Evolutionary conservation across 2,888 invertebrate genomes (phyloP), one percentile per base, ranked within the genome.

Genomic region (Xestia c-nigrum): DNA sequence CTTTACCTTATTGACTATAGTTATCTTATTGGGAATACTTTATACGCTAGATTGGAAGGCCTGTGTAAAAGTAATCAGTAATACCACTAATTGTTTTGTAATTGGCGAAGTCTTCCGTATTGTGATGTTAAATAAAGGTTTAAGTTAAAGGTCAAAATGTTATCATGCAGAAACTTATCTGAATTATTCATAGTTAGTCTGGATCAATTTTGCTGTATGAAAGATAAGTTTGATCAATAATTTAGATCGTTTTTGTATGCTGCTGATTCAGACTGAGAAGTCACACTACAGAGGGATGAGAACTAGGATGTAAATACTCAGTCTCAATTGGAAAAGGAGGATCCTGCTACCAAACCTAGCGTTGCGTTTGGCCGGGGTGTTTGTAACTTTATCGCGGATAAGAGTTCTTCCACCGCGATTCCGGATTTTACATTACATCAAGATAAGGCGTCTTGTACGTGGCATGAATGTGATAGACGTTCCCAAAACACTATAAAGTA

Each of bases 11-110:
- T 61, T 31, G 43, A 24, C 19, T 9, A 43, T 4, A 24, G 46
- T 76, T 70, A 55, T 79, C 67, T 57, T 21, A 24, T 14, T 66
- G 24, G 12, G 16, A 12, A n/a, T 70, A 63, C 40, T 64, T 40
- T 21, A 21, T 4, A 24, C 1, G 24, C 59, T 10, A 5, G 9
- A 6, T 64, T 50, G 21, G 14, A 63, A 70, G 21, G 10, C 1
- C 10, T 19, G 52, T n/a, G 9, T 24, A 4, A 3, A 31, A 40
- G 46, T 14, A 21, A 59, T 21, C 19, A 16, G 14, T 47, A 47
- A 47, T 50, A 43, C 5, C 12, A 19, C 14, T 3, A 40, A 43
- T 59, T 19, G 19, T 72, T 66, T 38, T 47, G 31, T 24, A 40
- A 3, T 43, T 31, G 40, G 21, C 63, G 57, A 63, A 38, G 66